A percentile compares a stretch with the other conserved stretches of the same genome.
Evolutionary conservation across 2,888 invertebrate species (phyloP).

Genomic region (Oscheius onirici): DNA sequence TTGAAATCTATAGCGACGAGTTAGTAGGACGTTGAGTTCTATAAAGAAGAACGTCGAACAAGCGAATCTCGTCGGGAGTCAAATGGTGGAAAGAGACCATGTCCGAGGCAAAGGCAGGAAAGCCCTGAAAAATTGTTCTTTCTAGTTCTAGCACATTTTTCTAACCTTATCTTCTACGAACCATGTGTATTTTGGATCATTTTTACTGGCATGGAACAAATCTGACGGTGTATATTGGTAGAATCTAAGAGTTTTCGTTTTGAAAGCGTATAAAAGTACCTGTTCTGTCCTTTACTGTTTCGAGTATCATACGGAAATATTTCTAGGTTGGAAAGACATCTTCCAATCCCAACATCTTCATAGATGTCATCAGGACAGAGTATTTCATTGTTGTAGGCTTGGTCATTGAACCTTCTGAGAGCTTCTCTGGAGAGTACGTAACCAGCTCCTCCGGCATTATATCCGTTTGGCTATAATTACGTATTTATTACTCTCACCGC

Average conservation of each 20-base stretch:
- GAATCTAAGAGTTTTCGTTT: conserved; percentile 11
- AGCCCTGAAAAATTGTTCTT: too few species aligned
- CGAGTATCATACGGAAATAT: conserved; percentile 45
- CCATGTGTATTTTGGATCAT: conserved; percentile 15
- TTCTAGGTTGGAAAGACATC: conserved; percentile 35
- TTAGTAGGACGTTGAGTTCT: conserved; percentile 2
- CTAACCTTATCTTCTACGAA: conserved; percentile 18
- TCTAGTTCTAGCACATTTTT: not conserved
- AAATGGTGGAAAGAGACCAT: conserved; percentile 48
- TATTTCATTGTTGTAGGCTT: conserved; percentile 37
- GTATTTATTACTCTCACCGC: not conserved
- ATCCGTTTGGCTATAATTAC: conserved; percentile 39
- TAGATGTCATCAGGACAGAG: conserved; percentile 41
- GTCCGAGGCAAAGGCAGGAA: conserved; percentile 38
- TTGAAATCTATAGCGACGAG: not conserved
- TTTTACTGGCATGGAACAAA: conserved; percentile 24
- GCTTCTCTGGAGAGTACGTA: conserved; percentile 47
- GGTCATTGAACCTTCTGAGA: conserved; percentile 37
- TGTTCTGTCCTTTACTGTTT: conserved; percentile 35
- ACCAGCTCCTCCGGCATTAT: conserved; percentile 49
- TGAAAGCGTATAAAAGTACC: not conserved
- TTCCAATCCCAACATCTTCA: conserved; percentile 47
- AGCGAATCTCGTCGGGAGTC: conserved; percentile 41
- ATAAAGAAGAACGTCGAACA: conserved; percentile 47
- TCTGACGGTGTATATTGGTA: conserved; percentile 29